A percentile compares a stretch with the other conserved stretches of the same genome.
These are phyloP conservation scores for Ornithoptera priamus DNA, from an alignment of 2,888 invertebrate species.

Conservation along the genomic window DNA sequence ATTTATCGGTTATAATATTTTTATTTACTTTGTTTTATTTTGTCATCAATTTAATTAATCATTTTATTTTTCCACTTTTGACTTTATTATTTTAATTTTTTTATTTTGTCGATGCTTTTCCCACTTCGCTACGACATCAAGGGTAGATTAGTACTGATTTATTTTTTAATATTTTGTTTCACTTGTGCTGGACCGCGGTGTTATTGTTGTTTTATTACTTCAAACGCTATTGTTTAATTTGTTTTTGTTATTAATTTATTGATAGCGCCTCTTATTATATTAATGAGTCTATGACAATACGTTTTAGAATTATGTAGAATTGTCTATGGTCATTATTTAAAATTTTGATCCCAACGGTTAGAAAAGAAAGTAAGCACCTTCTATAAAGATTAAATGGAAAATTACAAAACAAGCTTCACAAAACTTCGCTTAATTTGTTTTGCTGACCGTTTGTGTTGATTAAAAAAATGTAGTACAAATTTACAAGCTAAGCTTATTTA, in stretches of 20 bases:
- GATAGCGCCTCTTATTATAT: background rate
- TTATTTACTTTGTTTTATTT: too few species aligned
- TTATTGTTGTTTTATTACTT: background rate
- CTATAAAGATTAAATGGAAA: background rate
- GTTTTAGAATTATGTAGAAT: background rate
- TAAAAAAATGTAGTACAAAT: background rate
- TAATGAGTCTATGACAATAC: slow-evolving; percentile 22
- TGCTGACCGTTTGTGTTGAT: background rate
- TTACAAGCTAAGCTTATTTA: background rate
- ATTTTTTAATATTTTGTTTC: background rate
- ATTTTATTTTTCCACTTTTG: too few species aligned
- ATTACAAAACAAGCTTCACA: too few species aligned
- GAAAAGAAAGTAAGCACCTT: background rate
- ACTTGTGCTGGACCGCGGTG: background rate
- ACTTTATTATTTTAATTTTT: too few species aligned
- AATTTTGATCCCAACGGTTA: background rate
- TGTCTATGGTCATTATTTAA: background rate
- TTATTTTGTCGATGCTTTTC: background rate
- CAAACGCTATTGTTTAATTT: background rate
- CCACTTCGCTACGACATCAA: background rate
- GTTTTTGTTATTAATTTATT: background rate
- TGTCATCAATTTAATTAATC: too few species aligned
- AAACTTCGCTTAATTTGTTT: background rate
- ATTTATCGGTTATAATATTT: too few species aligned
- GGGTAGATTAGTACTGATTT: background rate